Evolutionary conservation across 30 jellyfish, hydroid and myxozoan species (phyloP).

Genomic region (Sanderia malayensis): DNA sequence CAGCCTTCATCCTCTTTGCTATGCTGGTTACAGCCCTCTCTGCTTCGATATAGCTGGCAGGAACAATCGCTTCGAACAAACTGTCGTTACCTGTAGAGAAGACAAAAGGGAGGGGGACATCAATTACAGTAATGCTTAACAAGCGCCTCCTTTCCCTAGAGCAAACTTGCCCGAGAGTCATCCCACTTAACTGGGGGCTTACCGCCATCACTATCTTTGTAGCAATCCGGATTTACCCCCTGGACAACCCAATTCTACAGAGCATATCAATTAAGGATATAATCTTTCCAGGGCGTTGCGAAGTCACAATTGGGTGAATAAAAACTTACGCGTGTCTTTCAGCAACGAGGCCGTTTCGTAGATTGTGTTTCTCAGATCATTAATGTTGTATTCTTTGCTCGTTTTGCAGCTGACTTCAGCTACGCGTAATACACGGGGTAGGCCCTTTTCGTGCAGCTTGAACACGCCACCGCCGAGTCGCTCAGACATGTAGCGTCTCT

Average conservation of each 20-base stretch:
- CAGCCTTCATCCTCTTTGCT: slow-evolving; percentile 15
- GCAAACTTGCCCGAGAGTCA: too few species aligned
- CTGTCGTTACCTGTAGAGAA: slow-evolving; percentile 45
- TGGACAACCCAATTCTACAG: too few species aligned
- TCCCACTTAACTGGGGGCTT: too few species aligned
- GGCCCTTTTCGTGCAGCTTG: slow-evolving; percentile 56
- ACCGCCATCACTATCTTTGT: too few species aligned
- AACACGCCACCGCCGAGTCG: slow-evolving; percentile 68
- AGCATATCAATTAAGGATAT: too few species aligned
- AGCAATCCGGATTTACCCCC: too few species aligned
- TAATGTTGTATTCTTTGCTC: slow-evolving; percentile 42
- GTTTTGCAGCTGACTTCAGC: slow-evolving; percentile 80
- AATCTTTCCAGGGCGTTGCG: too few species aligned
- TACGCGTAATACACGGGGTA: slow-evolving; percentile 74
- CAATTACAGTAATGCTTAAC: too few species aligned
- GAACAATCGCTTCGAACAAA: slow-evolving; percentile 61
- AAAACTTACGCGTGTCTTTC: slow-evolving; percentile 28
- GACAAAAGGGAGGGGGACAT: neutral
- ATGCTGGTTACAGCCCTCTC: slow-evolving; percentile 73
- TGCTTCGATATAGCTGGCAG: slow-evolving; percentile 81
- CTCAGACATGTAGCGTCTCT: slow-evolving; percentile 61
- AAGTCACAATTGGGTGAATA: too few species aligned
- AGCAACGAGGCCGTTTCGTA: slow-evolving; percentile 72
- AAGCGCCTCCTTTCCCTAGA: too few species aligned
- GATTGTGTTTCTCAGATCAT: slow-evolving; percentile 61